Percentiles rank a stretch among this genome's conserved stretches.
Evolutionary conservation across 2,797 vertebrate genomes (phyloP).

Genomic region (Gymnopithys bicolor): DNA sequence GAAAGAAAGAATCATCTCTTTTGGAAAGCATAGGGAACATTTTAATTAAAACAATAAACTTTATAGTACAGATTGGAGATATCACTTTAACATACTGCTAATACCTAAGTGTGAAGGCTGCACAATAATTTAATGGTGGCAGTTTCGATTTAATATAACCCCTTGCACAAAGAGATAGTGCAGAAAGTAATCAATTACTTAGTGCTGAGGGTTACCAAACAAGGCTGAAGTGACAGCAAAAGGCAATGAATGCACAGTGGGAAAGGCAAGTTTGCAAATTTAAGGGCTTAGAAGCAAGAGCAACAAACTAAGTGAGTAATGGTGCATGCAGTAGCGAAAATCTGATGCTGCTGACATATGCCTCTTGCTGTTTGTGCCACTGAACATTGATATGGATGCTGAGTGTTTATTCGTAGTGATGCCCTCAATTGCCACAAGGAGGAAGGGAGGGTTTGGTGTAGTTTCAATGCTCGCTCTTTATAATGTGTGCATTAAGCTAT

Average conservation of each 20-base stretch:
- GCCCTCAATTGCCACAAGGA: background rate
- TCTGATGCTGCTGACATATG: background rate
- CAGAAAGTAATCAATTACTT: slow-evolving; percentile 41
- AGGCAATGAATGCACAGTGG: background rate
- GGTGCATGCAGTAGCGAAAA: background rate
- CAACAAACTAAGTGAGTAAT: slow-evolving; percentile 1
- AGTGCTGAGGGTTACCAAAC: background rate
- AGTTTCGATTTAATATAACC: slow-evolving; percentile 35
- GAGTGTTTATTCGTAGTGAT: background rate
- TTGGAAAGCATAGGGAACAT: background rate
- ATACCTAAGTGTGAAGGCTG: background rate
- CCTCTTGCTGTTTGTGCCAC: background rate
- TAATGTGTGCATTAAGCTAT: background rate
- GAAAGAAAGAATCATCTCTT: background rate
- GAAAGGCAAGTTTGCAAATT: slow-evolving; percentile 26
- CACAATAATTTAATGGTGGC: slow-evolving; percentile 42
- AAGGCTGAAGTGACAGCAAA: slow-evolving; percentile 23
- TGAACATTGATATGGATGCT: background rate
- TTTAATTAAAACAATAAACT: slow-evolving; percentile 71
- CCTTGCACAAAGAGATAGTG: slow-evolving; percentile 42
- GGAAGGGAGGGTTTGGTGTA: background rate
- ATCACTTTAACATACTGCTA: background rate
- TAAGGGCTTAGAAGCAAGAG: background rate
- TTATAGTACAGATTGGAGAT: slow-evolving; percentile 24
- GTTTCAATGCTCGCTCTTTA: background rate